A percentile compares a stretch with the other conserved stretches of the same genome.
Evolutionary conservation across 2,888 invertebrate species (phyloP).

Genomic region (Mactromeris polynyma): DNA sequence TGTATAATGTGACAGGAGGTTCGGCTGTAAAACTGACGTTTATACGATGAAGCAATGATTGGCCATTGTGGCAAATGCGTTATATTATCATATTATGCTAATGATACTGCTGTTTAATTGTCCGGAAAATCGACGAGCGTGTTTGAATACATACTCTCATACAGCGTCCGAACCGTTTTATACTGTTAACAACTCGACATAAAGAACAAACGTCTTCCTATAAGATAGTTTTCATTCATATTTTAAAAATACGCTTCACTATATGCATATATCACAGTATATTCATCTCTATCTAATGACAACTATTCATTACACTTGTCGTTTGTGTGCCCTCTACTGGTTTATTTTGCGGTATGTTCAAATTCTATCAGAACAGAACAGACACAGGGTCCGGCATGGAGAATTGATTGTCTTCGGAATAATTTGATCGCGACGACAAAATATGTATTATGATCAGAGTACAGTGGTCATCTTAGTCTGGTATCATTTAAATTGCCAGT

Average conservation of each 20-base stretch:
- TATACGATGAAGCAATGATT: conserved; percentile 26
- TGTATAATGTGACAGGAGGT: background rate
- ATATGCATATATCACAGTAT: background rate
- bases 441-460: too few relatives aligned
- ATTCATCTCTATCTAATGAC: background rate
- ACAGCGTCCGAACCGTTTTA: background rate
- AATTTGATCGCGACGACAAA: too few relatives aligned
- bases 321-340: too few relatives aligned
- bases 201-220: background rate
- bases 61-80: conserved; percentile 21
- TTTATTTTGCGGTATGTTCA: too few relatives aligned
- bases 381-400: too few relatives aligned
- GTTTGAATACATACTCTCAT: background rate
- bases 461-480: too few relatives aligned
- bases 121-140: conserved; percentile 31
- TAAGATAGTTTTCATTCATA: background rate
- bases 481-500: too few relatives aligned
- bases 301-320: background rate
- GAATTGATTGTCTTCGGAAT: too few relatives aligned
- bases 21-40: conserved; percentile 18
- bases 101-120: conserved; percentile 29
- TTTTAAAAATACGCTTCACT: background rate
- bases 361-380: too few relatives aligned
- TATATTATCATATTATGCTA: conserved; percentile 36
- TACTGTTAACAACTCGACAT: background rate